Evolutionary conservation across 2,888 invertebrate genomes (phyloP), one percentile per base, ranked within the genome.

Genomic region (Cryptocephalus primarius): DNA sequence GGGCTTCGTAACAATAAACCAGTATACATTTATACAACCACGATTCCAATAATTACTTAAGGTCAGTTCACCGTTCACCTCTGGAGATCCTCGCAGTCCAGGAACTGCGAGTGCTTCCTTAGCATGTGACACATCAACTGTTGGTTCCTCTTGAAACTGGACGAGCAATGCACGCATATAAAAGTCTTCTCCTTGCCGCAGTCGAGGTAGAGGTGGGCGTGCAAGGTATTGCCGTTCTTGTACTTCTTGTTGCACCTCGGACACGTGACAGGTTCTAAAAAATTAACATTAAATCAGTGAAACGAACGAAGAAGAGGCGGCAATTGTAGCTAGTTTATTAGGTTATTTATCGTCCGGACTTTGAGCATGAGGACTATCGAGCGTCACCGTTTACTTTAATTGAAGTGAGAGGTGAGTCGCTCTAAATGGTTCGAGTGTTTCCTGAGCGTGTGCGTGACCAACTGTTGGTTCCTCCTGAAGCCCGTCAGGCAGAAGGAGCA

Each of bases 201-300:
- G 32, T 42, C 42, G n/a, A 42, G 33, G 32, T 10, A 9, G 12
- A 42, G 32, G 12, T 42, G 42, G 45, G 63, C 60, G 31, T 62
- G 59, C 33, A 73, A 56, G 3, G 70, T 69, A 33, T 47, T 63
- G 4, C 43, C 43, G 1, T 65, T 64, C 54, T 70, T 72, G 53
- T 72, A 73, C 1, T 61, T 55, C 54, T 70, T 72, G 1, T 65
- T 62, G 55, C 73, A 73, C 39, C 48, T 40, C n/a, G 39, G 42
- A 49, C 59, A 58, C 22, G 42, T 31, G 1, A 40, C 40, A 40
- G 40, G 39, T 4, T 9, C 22, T 39, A 39, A 10, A 13, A 10
- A 39, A 39, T 3, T 22, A 22, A 22, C 22, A 22, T 22, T 2
- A 22, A 6, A 22, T 22, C 22, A 22, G 22, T 6, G 22, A 22